Percentiles rank a stretch among this genome's conserved stretches.
Conservation (phyloP, 2,797 vertebrate species). For the Typhlichthys subterraneus region DNA sequence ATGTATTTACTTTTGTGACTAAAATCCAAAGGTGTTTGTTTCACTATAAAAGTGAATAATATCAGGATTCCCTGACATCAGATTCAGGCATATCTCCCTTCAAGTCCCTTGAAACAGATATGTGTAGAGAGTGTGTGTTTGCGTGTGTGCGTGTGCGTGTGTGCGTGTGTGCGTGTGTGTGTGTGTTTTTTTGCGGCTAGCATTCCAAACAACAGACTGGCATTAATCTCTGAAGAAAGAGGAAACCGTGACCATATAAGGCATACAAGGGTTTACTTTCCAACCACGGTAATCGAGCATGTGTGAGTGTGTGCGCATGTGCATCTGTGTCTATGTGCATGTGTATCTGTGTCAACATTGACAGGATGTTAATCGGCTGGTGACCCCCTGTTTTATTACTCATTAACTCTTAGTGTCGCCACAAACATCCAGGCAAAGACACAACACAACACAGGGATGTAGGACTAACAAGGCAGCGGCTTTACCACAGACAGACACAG, state of each 20-base stretch:
- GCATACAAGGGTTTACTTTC: slow-evolving; percentile 12
- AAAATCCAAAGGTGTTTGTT: no score
- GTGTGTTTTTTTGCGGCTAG: neutral
- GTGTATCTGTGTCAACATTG: slow-evolving; percentile 11
- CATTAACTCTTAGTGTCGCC: slow-evolving; percentile 57
- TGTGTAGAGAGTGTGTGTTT: no score
- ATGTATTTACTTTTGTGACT: no score
- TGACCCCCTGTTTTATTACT: slow-evolving; percentile 51
- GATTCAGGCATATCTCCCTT: no score
- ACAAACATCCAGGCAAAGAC: slow-evolving; percentile 45
- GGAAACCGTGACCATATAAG: slow-evolving; percentile 24
- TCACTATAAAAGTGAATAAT: no score
- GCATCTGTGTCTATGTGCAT: slow-evolving; percentile 11
- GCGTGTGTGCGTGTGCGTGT: no score
- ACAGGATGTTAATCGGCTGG: slow-evolving; percentile 45
- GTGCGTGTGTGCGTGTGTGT: no score
- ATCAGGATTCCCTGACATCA: no score
- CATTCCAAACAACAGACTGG: neutral
- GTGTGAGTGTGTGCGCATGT: slow-evolving; percentile 17
- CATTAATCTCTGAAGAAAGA: slow-evolving; percentile 21
- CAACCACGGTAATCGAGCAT: neutral
- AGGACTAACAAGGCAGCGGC: neutral
- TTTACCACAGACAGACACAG: neutral
- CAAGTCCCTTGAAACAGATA: no score
- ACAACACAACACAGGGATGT: slow-evolving; percentile 6